A percentile compares a stretch with the other conserved stretches of the same genome.
Evolutionary conservation across 1,140 invertebrate genomes (phyloP).

Genomic region (Zaprionus africanus): DNA sequence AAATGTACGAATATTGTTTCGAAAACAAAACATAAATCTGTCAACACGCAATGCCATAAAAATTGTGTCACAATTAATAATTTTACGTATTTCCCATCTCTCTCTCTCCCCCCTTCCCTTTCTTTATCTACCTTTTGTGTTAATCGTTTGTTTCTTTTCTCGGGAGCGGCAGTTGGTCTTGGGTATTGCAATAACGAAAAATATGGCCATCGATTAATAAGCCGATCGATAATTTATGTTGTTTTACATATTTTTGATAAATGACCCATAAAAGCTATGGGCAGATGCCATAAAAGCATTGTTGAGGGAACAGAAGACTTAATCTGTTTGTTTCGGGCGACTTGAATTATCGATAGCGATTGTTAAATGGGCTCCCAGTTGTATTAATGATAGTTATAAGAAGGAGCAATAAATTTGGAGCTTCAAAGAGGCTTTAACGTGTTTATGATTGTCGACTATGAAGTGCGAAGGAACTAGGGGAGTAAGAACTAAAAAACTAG

Average conservation of each 20-base stretch:
- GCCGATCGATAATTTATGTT: conserved; percentile 51
- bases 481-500: too few species aligned
- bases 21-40: conserved; percentile 75
- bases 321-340: not conserved
- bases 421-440: not conserved
- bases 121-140: not conserved
- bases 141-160: conserved; percentile 12
- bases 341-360: not conserved
- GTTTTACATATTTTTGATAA: conserved; percentile 30
- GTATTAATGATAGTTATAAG: not conserved
- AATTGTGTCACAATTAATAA: conserved; percentile 77
- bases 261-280: not conserved
- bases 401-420: too few species aligned
- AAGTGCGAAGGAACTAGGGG: too few species aligned
- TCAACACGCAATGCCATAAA: conserved; percentile 73
- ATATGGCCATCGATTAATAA: conserved; percentile 60
- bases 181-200: conserved; percentile 40
- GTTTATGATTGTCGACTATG: too few species aligned
- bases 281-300: not conserved
- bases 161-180: conserved; percentile 35
- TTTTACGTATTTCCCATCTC: conserved; percentile 30
- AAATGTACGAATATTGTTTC: conserved; percentile 49
- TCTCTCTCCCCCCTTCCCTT: not conserved
- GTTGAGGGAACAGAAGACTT: not conserved
- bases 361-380: not conserved